Evolutionary conservation across 2,113 vertebrate species (phyloP).

Genomic region (Etia nguti): DNA sequence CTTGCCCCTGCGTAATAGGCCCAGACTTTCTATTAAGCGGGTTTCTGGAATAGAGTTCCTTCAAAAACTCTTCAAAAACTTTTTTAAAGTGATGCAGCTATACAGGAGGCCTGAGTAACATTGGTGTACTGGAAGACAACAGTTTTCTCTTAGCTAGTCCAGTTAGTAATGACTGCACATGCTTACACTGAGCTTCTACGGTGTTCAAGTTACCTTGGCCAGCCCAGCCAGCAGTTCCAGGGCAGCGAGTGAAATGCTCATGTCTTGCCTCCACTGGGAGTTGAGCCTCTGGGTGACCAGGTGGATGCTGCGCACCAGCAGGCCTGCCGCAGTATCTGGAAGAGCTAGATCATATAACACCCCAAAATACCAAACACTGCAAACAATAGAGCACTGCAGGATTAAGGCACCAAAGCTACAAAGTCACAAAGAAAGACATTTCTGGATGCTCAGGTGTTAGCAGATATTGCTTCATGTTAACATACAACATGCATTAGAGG

Average conservation of each 20-base stretch:
- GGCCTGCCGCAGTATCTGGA: constrained; percentile 94
- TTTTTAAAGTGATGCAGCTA: too few species aligned
- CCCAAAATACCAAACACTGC: constrained; percentile 81
- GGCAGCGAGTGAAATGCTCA: constrained; percentile 93
- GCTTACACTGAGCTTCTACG: neutral
- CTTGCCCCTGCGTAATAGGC: neutral
- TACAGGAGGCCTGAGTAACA: neutral
- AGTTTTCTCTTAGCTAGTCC: neutral
- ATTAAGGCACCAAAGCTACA: constrained; percentile 9
- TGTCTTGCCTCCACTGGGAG: constrained; percentile 91
- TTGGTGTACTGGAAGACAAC: neutral
- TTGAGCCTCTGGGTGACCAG: constrained; percentile 94
- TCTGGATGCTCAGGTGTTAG: neutral
- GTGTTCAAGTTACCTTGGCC: constrained; percentile 81
- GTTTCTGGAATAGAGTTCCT: neutral
- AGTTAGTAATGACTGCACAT: neutral
- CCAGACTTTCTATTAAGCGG: neutral
- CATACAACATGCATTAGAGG: constrained; percentile 30
- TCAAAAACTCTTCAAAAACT: neutral
- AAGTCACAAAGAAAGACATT: neutral
- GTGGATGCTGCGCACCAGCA: constrained; percentile 94
- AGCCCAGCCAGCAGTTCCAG: constrained; percentile 91
- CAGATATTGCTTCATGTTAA: neutral
- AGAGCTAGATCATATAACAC: constrained; percentile 93
- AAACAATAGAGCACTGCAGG: constrained; percentile 77